These are phyloP conservation scores for Esperia sulphurella DNA, from an alignment of 2,888 invertebrate genomes.

Conservation along the genomic window DNA sequence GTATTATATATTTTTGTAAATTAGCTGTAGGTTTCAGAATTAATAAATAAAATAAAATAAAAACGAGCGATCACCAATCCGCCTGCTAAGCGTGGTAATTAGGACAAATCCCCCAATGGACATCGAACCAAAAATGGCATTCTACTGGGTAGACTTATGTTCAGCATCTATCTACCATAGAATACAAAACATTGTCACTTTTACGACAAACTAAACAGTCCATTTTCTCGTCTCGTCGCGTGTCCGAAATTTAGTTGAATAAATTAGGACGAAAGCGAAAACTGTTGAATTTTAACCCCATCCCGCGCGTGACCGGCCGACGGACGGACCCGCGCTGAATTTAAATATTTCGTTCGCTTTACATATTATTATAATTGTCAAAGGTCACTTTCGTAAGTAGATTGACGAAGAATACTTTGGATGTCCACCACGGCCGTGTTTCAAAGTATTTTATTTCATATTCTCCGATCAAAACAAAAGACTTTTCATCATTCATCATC, in stretches of 20 bases:
- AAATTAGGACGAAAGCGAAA: constrained; percentile 60
- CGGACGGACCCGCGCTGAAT: constrained; percentile 14
- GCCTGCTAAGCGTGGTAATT: too few species aligned
- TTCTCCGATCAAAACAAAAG: too few species aligned
- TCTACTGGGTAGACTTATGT: too few species aligned
- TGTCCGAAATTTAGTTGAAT: constrained; percentile 71
- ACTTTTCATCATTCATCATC: too few species aligned
- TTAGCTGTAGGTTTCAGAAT: too few species aligned
- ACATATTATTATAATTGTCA: constrained; percentile 2
- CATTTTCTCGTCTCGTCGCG: constrained; percentile 52
- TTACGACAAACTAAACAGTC: constrained; percentile 38
- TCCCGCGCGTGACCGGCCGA: constrained; percentile 40
- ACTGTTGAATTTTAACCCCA: constrained; percentile 69
- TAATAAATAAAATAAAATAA: too few species aligned
- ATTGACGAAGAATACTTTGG: neutral
- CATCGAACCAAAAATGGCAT: too few species aligned
- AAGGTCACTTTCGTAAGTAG: constrained; percentile 6
- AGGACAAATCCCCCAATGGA: too few species aligned
- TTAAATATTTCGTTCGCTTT: constrained; percentile 12
- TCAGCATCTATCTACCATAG: neutral
- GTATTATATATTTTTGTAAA: too few species aligned
- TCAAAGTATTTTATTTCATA: too few species aligned
- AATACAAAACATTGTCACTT: neutral
- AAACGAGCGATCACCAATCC: too few species aligned
- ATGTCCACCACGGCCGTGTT: neutral